Base-by-base conservation (phyloP, 2,888 invertebrate genomes). In the Melolontha melolontha region DNA sequence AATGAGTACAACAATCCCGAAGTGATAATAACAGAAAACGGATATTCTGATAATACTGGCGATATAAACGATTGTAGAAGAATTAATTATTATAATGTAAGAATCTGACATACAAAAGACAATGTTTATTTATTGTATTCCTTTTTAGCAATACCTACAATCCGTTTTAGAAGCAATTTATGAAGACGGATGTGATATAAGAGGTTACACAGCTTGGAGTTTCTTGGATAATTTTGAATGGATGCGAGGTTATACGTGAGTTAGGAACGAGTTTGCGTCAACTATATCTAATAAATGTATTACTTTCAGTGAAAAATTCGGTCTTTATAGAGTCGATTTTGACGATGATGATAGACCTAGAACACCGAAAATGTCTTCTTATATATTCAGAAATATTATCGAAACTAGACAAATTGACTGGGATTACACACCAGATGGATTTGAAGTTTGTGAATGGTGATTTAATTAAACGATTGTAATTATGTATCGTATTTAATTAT, bases 201-300 rank as follows among this genome's bases (percentile, higher is more conserved):
- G 83, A 1, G 92, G 89, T 0, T 94, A 92, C 76, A 87, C 90
- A 0, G 88, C 89, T 64, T 93, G 92, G 92, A 90, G 90, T 70
- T 82, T 94, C 6, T 85, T 93, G 79, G 93, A 94, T 76, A 91
- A 91, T 77, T 92, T 90, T 78, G 92, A 94, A 80, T 93, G 93
- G 92, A 85, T 85, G 70, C 84, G 86, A 39, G 93, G 93, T 34
- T 93, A 86, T 77, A 87, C 87, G 87, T 90, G 85, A 88, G 89
- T 16, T 50, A 16, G 10, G 6, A 34, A 6, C 6, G 34, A 6
- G 2, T 34, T 34, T 8, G 34, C 6, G 1, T 34, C 6, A 1
- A 34, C 7, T 34, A 34, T 34, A 29, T 5, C 1, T 34, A 34
- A 34, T 10, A 6, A 8, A 34, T 34, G 12, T 49, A 12, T 49